Percentiles rank a stretch among this genome's conserved stretches.
Evolutionary conservation across 2,797 vertebrate species (phyloP).

Genomic region (Protonibea diacanthus): DNA sequence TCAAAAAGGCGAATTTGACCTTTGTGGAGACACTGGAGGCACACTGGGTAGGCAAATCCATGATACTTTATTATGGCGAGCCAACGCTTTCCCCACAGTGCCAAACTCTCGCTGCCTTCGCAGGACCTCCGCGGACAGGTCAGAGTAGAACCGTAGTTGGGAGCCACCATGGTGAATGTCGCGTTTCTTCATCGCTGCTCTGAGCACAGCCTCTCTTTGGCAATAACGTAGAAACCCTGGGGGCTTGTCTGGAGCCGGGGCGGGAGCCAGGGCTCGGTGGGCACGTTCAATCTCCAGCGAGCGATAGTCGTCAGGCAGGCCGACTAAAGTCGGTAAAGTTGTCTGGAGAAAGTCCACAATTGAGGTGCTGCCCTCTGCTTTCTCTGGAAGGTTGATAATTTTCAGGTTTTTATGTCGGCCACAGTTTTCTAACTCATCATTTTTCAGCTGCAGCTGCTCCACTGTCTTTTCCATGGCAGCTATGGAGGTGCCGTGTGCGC

Average conservation of each 20-base stretch:
- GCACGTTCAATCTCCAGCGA: neutral
- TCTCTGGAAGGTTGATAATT: too few species aligned
- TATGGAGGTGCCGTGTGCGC: too few species aligned
- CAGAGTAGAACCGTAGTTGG: neutral
- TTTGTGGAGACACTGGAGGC: too few species aligned
- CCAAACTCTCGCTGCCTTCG: neutral
- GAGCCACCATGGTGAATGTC: neutral
- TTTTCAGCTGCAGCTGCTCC: too few species aligned
- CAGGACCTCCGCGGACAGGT: neutral
- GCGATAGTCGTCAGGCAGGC: neutral
- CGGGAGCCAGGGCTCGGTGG: neutral
- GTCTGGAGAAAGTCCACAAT: too few species aligned
- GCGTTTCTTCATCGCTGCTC: neutral
- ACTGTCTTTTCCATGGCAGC: too few species aligned
- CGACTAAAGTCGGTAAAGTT: too few species aligned
- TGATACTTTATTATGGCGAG: neutral
- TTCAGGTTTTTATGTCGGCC: too few species aligned
- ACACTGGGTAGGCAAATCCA: neutral
- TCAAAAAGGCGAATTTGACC: neutral
- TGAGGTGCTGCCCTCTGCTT: too few species aligned
- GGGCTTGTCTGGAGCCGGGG: neutral
- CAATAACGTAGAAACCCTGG: neutral
- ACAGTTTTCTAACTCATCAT: too few species aligned
- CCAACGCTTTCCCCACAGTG: neutral
- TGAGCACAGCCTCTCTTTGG: constrained; percentile 1